Evolutionary conservation across 2,113 vertebrate genomes (phyloP), one percentile per base, ranked within the genome.

Genomic region (Perognathus longimembris): DNA sequence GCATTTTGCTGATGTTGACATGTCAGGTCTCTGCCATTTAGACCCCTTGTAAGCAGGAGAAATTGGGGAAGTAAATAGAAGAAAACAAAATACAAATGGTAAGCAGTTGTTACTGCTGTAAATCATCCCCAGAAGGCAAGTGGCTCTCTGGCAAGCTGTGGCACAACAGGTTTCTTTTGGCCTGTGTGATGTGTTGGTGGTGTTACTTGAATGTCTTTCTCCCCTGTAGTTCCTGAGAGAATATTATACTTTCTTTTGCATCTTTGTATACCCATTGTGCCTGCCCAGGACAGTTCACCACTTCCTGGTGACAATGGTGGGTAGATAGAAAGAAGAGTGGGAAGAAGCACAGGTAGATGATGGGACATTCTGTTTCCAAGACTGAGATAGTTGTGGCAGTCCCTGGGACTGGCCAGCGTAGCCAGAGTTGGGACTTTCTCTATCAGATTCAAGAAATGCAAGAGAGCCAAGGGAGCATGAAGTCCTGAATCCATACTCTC

Each of bases 231-330:
- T 73, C 76, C 34, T 0, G 0, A 91, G 54, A n/a, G 73, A 89
- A 40, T 57, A 70, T 66, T 71, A 38, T 1, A 34, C 50, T 82
- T n/a, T 84, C 59, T 64, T 83, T 73, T 61, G 74, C 70, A 42
- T 71, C 50, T 77, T 77, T 61, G 38, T 50, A n/a, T n/a, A 50
- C n/a, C 30, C 32, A 9, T 26, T 24, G 26, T 45, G 63, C 20
- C 30, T 42, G 69, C 36, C 32, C n/a, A 71, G n/a, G 90, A 70
- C 30, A 87, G 76, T 91, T 89, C 91, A 80, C 45, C 28, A 74
- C 59, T 42, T 78, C 76, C 82, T 36, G 66, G 7, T 63, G 26
- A 24, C 0, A 1, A 84, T 70, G 36, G 18, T 45, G 78, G 28
- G 1, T 77, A 12, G 30, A 14, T 50, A 54, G 40, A 64, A 79